phyloP scores from a whole-genome alignment of 2,888 invertebrate genomes.

The Leptinotarsa haldemani region DNA sequence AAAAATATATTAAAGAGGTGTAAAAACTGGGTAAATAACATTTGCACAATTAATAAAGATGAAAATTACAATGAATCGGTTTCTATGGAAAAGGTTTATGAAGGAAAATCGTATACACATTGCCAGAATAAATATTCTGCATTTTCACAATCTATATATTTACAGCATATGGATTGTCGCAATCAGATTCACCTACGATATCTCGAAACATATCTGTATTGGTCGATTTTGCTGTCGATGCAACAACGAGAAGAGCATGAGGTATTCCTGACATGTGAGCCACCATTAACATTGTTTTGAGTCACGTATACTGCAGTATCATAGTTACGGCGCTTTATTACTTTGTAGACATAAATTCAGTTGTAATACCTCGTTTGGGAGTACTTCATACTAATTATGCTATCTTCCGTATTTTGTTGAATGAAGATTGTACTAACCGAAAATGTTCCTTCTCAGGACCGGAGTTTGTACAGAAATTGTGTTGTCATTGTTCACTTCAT shows the following conservation, averaged over 20 bases:
- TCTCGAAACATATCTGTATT: too few relatives aligned
- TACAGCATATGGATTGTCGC: too few relatives aligned
- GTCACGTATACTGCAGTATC: not conserved
- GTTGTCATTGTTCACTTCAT: too few relatives aligned
- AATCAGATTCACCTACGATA: not conserved
- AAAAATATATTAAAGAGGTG: not conserved
- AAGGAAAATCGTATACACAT: too few relatives aligned
- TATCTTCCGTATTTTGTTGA: constrained; percentile 12
- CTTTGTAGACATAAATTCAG: constrained; percentile 19
- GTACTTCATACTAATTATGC: constrained; percentile 19
- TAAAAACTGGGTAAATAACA: not conserved
- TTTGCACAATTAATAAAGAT: not conserved
- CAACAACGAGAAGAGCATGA: not conserved
- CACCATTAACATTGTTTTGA: not conserved
- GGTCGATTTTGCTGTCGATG: too few relatives aligned
- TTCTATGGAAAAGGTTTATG: too few relatives aligned
- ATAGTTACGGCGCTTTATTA: constrained; percentile 13
- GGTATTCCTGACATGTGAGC: not conserved
- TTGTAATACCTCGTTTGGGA: constrained; percentile 15
- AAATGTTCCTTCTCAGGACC: not conserved
- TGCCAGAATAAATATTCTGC: too few relatives aligned
- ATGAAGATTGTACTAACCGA: not conserved
- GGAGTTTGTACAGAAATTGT: not conserved
- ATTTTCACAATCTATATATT: too few relatives aligned
- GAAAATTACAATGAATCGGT: too few relatives aligned